These are phyloP conservation scores for Lagopus leucura DNA, from an alignment of 2,113 vertebrate genomes.

Conservation along the genomic window DNA sequence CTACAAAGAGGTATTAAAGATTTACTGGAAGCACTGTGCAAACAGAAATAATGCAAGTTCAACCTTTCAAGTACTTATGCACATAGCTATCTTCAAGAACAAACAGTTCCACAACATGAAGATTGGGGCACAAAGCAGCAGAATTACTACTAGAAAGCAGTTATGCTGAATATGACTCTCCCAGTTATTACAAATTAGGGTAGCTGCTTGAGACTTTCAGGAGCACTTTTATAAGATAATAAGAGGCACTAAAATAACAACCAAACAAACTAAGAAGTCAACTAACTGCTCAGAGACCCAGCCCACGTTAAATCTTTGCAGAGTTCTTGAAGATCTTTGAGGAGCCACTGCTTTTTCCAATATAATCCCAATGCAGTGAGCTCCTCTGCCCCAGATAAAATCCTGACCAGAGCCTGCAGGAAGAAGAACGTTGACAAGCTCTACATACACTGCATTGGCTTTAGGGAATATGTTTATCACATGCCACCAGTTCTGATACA, in stretches of 20 bases:
- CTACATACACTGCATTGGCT: rapidly evolving
- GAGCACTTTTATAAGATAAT: neutral
- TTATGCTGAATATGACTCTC: neutral
- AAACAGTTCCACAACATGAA: neutral
- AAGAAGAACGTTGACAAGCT: neutral
- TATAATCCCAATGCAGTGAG: rapidly evolving
- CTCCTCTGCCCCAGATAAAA: neutral
- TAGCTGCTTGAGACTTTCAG: neutral
- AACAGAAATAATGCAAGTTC: neutral
- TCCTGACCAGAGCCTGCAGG: rapidly evolving
- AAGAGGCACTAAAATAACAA: neutral
- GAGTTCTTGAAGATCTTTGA: rapidly evolving
- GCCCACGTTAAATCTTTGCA: rapidly evolving
- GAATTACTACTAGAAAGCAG: neutral
- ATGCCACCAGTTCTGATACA: neutral
- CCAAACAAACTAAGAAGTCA: neutral
- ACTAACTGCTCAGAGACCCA: rapidly evolving
- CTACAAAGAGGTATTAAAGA: neutral
- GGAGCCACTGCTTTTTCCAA: neutral
- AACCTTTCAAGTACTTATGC: neutral
- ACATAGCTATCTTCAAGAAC: neutral
- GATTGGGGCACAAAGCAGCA: neutral
- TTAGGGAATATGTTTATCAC: neutral
- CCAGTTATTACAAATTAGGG: neutral
- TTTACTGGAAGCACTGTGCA: neutral